Evolutionary conservation across 2,113 vertebrate species (phyloP), one percentile per base, ranked within the genome.

Genomic region (Butastur rufipennis): DNA sequence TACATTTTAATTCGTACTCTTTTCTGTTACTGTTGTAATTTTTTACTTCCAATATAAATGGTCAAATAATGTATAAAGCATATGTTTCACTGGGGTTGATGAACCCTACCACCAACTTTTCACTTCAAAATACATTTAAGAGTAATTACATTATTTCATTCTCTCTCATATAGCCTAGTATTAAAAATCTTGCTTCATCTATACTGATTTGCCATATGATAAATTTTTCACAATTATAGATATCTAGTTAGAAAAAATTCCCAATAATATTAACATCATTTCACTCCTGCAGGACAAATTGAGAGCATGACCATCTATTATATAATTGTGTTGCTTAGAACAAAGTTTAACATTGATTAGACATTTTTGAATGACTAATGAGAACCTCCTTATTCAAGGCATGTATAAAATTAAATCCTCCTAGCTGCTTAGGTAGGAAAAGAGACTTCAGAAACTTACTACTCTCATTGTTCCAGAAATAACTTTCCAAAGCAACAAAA

Each of bases 1-100:
- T 81, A 75, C 43, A 89, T 87, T 97, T 94, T 97, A 94, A 95
- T 97, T 79, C 65, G 36, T 53, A 23, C 19, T 85, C 13, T 16
- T 86, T 75, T 85, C 48, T 84, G 15, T 59, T 84, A 61, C 22
- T 80, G 38, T 34, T 7, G 8, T n/a, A 74, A 50, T 89, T 88
- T 89, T 73, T 93, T 50, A 67, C 55, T 92, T 93, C 48, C 58
- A 61, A 11, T 63, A 66, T 5, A 67, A 85, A 77, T 79, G 29
- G 93, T 93, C 79, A 86, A 90, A 70, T 65, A 48, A 78, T 45
- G 19, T 67, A 52, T 32, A 86, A 81, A 78, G 23, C 23, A 21
- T 31, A 53, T 0, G 0, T 70, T 42, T 47, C 40, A 56, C 3
- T 47, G 52, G n/a, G 42, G 26, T 66, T 13, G 12, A 47, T 38